These are phyloP conservation scores for Chaetops frenatus DNA, from an alignment of 2,113 vertebrate species.

Conservation along the genomic window DNA sequence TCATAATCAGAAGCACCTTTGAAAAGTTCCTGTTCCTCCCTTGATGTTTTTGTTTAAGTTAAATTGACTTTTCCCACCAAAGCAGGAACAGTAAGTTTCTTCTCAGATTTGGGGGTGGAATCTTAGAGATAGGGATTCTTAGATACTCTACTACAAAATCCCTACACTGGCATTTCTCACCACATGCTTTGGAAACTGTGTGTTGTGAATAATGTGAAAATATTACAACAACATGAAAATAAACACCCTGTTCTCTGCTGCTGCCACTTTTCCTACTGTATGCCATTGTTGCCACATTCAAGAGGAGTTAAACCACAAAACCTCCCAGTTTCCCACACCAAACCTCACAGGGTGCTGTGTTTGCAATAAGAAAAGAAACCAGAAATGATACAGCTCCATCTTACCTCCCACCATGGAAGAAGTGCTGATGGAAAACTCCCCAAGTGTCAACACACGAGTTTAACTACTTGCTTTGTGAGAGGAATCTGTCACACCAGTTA, in stretches of 20 bases:
- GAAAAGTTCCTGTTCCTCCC: not conserved
- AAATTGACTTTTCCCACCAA: not conserved
- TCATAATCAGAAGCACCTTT: not conserved
- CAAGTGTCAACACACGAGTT: rapidly evolving
- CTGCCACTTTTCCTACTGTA: not conserved
- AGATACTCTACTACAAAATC: not conserved
- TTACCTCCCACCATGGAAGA: not conserved
- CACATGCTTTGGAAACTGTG: rapidly evolving
- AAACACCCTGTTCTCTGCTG: no score
- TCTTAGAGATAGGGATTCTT: not conserved
- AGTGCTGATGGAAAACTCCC: not conserved
- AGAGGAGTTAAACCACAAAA: rapidly evolving
- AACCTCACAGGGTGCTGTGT: rapidly evolving
- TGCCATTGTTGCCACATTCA: rapidly evolving
- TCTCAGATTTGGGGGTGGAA: not conserved
- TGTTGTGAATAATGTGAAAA: rapidly evolving
- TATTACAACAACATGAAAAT: rapidly evolving
- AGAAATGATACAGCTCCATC: rapidly evolving
- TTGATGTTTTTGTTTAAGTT: not conserved
- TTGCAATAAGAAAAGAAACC: rapidly evolving
- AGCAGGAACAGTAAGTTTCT: not conserved
- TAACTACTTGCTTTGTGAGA: not conserved
- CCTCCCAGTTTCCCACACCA: not conserved
- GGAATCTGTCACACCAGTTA: not conserved
- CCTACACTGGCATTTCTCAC: not conserved